A percentile compares a stretch with the other conserved stretches of the same genome.
Evolutionary conservation across 2,113 vertebrate species (phyloP).

Genomic region (Rhodinocichla rosea): DNA sequence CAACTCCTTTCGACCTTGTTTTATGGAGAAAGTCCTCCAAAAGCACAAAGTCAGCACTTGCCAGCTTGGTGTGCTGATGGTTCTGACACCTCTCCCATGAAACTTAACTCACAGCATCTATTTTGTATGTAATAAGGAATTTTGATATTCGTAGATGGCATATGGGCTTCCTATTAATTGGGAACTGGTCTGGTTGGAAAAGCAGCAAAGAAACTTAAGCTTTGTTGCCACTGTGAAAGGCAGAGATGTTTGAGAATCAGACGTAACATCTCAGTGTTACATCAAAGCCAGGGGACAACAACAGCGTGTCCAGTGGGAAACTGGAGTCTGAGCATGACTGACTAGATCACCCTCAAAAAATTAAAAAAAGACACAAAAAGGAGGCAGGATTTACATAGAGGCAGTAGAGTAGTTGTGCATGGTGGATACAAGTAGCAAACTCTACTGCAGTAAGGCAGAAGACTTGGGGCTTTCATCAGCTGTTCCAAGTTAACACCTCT

Average conservation of each 20-base stretch:
- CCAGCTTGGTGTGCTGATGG: background rate
- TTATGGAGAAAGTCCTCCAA: background rate
- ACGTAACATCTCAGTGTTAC: background rate
- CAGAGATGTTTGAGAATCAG: accelerated
- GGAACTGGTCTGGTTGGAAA: background rate
- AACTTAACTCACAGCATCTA: background rate
- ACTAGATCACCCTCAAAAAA: background rate
- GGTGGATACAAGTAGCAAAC: background rate
- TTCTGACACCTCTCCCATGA: background rate
- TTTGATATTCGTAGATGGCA: background rate
- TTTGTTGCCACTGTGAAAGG: background rate
- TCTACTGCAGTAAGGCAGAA: background rate
- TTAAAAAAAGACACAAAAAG: background rate
- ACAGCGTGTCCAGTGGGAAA: background rate
- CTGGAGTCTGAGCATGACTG: background rate
- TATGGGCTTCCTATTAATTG: background rate
- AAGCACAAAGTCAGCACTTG: background rate
- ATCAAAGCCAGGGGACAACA: background rate
- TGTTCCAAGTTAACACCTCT: background rate
- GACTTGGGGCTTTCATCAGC: background rate
- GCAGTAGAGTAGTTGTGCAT: background rate
- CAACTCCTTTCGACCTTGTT: background rate
- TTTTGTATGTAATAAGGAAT: background rate
- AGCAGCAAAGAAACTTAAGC: background rate
- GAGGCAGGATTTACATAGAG: background rate